These are phyloP conservation scores for Cyphomyrus plagiostoma DNA, from an alignment of 2,113 vertebrate genomes.

Conservation along the genomic window DNA sequence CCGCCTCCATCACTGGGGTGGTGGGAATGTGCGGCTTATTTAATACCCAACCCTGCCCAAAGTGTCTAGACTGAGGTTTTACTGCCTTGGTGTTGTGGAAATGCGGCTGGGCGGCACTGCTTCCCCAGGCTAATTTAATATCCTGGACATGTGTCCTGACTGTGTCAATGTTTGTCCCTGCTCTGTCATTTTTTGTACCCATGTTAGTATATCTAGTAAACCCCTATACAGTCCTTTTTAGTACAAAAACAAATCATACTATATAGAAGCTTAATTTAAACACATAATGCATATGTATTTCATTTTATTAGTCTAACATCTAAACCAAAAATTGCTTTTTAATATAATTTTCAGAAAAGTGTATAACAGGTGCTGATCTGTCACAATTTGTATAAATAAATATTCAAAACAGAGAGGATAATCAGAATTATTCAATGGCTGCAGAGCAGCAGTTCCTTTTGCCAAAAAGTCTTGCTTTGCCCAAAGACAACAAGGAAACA, in stretches of 20 bases:
- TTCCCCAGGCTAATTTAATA: constrained; percentile 31
- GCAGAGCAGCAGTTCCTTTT: neutral
- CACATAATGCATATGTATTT: neutral
- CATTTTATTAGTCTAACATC: neutral
- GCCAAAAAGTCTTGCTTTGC: neutral
- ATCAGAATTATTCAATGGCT: neutral
- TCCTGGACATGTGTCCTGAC: constrained; percentile 29
- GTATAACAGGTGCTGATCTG: neutral
- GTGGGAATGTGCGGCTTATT: constrained; percentile 28
- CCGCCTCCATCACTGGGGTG: neutral
- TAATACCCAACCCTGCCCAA: constrained; percentile 31
- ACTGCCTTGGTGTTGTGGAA: neutral
- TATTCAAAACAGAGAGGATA: neutral
- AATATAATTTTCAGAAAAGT: neutral
- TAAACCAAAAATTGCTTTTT: neutral
- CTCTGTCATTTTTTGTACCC: neutral
- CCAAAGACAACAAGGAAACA: neutral
- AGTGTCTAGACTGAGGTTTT: constrained; percentile 23
- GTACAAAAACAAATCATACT: neutral
- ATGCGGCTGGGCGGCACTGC: constrained; percentile 11
- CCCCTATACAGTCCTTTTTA: neutral
- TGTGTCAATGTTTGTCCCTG: neutral
- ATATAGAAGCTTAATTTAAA: neutral
- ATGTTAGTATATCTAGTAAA: neutral
- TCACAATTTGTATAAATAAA: neutral